These are phyloP conservation scores for Macrotis lagotis DNA, from an alignment of 2,113 vertebrate genomes.

Conservation along the genomic window DNA sequence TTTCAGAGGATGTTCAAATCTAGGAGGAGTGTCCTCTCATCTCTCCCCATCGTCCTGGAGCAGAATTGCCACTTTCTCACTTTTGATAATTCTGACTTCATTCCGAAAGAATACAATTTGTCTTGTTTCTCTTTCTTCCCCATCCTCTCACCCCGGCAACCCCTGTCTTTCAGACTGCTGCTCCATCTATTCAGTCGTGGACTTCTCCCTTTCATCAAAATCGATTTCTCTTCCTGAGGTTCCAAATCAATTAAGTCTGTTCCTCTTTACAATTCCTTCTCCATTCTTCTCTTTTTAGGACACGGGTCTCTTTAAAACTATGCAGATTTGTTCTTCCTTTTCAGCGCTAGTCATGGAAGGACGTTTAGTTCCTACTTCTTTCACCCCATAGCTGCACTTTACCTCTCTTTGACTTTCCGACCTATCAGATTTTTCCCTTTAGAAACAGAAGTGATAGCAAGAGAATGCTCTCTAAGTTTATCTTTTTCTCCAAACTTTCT, in stretches of 20 bases:
- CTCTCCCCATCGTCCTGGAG: neutral
- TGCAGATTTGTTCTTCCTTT: neutral
- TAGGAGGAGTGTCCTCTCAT: neutral
- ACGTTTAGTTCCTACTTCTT: neutral
- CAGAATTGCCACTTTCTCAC: neutral
- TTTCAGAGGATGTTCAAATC: neutral
- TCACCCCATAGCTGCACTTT: neutral
- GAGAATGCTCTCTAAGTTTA: neutral
- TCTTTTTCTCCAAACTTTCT: neutral
- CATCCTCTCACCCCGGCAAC: neutral
- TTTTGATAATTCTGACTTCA: neutral
- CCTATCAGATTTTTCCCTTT: neutral
- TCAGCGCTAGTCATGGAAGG: neutral
- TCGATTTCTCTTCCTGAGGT: neutral
- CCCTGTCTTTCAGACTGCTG: neutral
- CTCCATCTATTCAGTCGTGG: neutral
- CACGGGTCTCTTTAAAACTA: neutral
- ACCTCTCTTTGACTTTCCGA: neutral
- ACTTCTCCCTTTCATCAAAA: too few relatives aligned
- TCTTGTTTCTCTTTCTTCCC: neutral
- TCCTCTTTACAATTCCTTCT: neutral
- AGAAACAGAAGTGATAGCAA: neutral
- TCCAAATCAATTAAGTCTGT: neutral
- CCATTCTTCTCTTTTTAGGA: neutral
- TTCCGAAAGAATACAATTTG: neutral